Evolutionary conservation across 2,797 vertebrate genomes (phyloP).

Genomic region (Brotula barbata): DNA sequence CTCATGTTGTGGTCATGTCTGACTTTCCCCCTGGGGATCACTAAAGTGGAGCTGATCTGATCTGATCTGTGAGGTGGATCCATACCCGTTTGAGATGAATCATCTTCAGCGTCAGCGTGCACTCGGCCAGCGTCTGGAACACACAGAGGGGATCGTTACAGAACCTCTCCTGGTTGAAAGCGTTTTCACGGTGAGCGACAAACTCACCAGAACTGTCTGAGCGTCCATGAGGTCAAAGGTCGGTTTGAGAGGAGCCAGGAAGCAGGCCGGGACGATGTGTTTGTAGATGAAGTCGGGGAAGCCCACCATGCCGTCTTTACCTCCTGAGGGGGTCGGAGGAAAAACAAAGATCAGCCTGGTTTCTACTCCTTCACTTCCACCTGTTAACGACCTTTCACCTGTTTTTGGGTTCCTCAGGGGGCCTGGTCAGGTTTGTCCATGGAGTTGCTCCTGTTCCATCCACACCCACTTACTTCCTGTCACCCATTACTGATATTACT

Average conservation of each 20-base stretch:
- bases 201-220: slow-evolving; percentile 92
- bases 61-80: no score
- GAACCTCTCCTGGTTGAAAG: fast-evolving
- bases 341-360: no score
- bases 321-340: slow-evolving; percentile 88
- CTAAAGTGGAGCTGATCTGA: no score
- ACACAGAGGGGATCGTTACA: slow-evolving; percentile 11
- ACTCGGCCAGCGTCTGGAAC: slow-evolving; percentile 92
- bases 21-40: no score
- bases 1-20: no score
- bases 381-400: no score
- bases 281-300: slow-evolving; percentile 99
- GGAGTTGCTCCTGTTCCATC: no score
- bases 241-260: slow-evolving; percentile 94
- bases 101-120: slow-evolving; percentile 92
- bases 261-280: slow-evolving; percentile 95
- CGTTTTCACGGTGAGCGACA: fast-evolving
- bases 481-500: no score
- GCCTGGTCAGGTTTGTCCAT: no score
- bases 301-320: slow-evolving; percentile 93
- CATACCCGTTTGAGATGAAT: slow-evolving; percentile 97
- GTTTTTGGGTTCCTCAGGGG: no score
- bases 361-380: no score
- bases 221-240: slow-evolving; percentile 97
- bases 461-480: no score